Percentiles rank a stretch among this genome's conserved stretches.
These are phyloP conservation scores for Heliornis fulica DNA, from an alignment of 2,113 vertebrate genomes.

Conservation along the genomic window DNA sequence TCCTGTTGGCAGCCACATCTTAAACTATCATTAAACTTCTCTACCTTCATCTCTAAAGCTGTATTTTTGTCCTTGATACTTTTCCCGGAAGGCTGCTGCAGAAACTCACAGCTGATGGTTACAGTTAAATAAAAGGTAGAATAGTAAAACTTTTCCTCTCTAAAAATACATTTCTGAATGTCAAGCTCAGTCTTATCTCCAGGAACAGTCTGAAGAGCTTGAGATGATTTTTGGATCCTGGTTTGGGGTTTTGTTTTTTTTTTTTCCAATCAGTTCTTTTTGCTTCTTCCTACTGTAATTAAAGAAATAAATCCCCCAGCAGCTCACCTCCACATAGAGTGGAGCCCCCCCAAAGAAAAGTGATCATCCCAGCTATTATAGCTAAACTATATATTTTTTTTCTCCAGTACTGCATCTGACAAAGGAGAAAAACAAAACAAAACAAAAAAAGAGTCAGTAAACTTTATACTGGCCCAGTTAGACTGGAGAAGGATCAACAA, in stretches of 20 bases:
- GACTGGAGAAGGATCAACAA: not conserved
- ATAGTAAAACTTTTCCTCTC: not conserved
- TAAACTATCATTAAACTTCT: not conserved
- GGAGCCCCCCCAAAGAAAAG: not conserved
- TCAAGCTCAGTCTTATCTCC: slow-evolving; percentile 5
- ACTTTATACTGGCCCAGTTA: not conserved
- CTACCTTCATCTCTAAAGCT: not conserved
- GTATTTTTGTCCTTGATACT: not conserved
- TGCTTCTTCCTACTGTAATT: slow-evolving; percentile 2
- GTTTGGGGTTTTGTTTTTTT: too few species aligned
- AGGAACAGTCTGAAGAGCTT: not conserved
- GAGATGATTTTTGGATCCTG: slow-evolving; percentile 5
- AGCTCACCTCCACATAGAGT: not conserved
- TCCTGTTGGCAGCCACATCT: not conserved
- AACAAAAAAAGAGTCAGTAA: not conserved
- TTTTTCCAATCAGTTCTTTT: not conserved
- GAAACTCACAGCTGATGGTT: not conserved
- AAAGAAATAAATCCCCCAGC: slow-evolving; percentile 47
- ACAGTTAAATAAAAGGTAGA: not conserved
- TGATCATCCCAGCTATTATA: not conserved
- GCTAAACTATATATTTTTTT: not conserved
- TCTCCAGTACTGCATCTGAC: not conserved
- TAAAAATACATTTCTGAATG: not conserved
- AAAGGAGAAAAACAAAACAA: not conserved
- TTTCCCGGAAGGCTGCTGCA: not conserved